Conservation (phyloP, 2,113 vertebrate species). For the Naja naja region DNA sequence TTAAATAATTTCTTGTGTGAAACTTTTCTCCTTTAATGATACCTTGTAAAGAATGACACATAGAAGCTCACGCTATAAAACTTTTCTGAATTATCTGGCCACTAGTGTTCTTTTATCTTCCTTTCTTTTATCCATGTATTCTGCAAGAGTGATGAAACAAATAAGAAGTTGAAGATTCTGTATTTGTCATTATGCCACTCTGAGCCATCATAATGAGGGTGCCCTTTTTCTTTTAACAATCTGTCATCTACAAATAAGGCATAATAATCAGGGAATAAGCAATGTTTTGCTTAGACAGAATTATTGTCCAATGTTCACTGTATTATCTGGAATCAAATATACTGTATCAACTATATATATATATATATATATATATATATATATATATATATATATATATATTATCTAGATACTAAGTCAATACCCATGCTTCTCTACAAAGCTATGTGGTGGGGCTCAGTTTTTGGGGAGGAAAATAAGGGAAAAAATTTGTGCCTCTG, state of each 20-base stretch:
- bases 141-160: neutral
- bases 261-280: neutral
- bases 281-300: neutral
- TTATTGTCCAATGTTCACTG: neutral
- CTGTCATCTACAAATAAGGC: neutral
- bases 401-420: too few species aligned
- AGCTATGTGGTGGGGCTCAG: too few species aligned
- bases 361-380: too few species aligned
- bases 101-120: neutral
- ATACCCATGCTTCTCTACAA: too few species aligned
- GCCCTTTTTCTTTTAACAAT: neutral
- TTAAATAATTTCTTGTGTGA: conserved; percentile 7
- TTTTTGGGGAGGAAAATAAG: too few species aligned
- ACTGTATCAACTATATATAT: neutral
- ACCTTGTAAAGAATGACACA: neutral
- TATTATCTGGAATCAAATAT: neutral
- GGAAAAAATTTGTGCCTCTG: too few species aligned
- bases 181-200: neutral
- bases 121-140: neutral
- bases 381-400: too few species aligned
- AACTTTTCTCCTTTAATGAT: neutral
- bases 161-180: neutral
- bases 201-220: neutral
- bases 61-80: neutral
- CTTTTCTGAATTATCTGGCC: neutral